These are phyloP conservation scores for Orchesella flavescens DNA, from an alignment of 2,888 invertebrate species.

Conservation along the genomic window DNA sequence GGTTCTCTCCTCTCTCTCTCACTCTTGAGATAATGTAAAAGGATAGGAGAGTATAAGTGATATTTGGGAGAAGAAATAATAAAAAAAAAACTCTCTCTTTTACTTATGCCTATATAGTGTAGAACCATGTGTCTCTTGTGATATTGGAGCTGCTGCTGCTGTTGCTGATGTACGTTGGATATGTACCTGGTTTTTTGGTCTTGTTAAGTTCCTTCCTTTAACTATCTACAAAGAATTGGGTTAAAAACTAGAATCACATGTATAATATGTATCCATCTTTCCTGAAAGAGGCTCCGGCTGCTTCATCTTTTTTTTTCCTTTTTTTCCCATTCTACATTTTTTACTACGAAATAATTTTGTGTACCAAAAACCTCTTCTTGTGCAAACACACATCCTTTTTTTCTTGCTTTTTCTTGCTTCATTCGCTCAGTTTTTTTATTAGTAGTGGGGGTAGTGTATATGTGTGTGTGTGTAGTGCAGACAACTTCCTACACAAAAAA, in stretches of 20 bases:
- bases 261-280: not conserved
- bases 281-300: too few relatives aligned
- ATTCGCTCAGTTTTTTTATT: not conserved
- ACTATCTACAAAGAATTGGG: conserved; percentile 12
- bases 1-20: too few relatives aligned
- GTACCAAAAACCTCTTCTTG: not conserved
- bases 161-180: not conserved
- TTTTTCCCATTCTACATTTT: too few relatives aligned
- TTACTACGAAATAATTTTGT: too few relatives aligned
- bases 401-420: not conserved
- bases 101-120: conserved; percentile 12
- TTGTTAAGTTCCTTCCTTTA: conserved; percentile 10
- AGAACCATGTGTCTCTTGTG: not conserved
- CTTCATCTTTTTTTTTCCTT: too few relatives aligned
- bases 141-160: not conserved
- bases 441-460: not conserved
- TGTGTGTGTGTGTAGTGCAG: not conserved
- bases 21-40: conserved; percentile 34
- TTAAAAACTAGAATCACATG: not conserved
- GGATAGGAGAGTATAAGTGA: conserved; percentile 8
- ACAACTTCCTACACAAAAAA: not conserved
- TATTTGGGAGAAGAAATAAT: not conserved
- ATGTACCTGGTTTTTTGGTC: conserved; percentile 14
- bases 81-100: conserved; percentile 31
- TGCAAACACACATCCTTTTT: not conserved